phyloP scores from a whole-genome alignment of 1,140 invertebrate genomes.

The Atta colombica region DNA sequence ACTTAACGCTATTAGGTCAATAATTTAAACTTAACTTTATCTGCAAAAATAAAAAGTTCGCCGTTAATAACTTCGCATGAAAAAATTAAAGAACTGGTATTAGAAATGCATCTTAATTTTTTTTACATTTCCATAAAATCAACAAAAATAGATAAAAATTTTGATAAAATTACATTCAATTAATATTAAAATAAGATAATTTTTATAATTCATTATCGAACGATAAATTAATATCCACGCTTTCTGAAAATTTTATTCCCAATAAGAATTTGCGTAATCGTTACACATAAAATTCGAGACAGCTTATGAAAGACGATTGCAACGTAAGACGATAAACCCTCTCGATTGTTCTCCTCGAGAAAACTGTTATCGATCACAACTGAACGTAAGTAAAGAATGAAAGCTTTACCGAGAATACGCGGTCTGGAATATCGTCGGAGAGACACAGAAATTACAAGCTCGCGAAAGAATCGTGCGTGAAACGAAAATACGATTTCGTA shows the following conservation, averaged over 20 bases:
- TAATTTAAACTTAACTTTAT: slow-evolving; percentile 5
- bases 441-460: slow-evolving; percentile 15
- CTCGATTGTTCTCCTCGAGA: slow-evolving; percentile 12
- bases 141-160: background rate
- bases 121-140: background rate
- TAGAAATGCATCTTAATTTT: background rate
- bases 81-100: background rate
- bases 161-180: background rate
- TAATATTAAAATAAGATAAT: background rate
- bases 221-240: background rate
- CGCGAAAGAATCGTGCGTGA: background rate
- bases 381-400: slow-evolving; percentile 17
- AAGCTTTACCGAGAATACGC: background rate
- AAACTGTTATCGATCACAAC: slow-evolving; percentile 25
- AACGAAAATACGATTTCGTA: background rate
- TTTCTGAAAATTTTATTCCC: background rate
- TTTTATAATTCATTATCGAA: background rate
- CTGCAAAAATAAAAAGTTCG: background rate
- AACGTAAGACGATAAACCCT: slow-evolving; percentile 22
- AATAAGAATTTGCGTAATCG: background rate
- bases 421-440: background rate
- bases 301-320: slow-evolving; percentile 10
- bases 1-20: background rate
- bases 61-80: background rate
- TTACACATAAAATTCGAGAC: slow-evolving; percentile 29